Evolutionary conservation across 2,888 invertebrate species (phyloP).

Genomic region (Pandemis cinnamomeana): DNA sequence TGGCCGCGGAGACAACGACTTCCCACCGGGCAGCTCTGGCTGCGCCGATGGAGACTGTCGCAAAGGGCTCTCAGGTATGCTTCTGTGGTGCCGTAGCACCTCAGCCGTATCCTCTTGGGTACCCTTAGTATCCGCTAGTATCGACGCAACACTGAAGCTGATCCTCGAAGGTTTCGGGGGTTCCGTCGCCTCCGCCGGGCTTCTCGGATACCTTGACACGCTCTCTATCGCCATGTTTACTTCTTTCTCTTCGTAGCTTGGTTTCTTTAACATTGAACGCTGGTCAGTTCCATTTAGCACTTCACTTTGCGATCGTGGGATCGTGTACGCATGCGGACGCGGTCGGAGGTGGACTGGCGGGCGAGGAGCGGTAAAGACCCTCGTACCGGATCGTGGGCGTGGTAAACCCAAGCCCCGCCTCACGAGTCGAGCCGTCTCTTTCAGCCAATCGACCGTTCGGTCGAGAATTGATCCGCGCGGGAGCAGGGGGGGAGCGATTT

Average conservation of each 20-base stretch:
- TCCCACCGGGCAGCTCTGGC: conserved; percentile 77
- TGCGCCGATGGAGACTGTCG: conserved; percentile 78
- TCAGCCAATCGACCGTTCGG: conserved; percentile 79
- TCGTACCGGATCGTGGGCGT: conserved; percentile 59
- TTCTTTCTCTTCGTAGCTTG: conserved; percentile 82
- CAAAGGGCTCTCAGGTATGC: conserved; percentile 79
- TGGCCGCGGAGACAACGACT: conserved; percentile 70
- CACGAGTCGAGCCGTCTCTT: conserved; percentile 62
- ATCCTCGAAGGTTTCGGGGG: conserved; percentile 87
- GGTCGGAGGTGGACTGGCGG: conserved; percentile 79
- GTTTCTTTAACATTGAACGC: conserved; percentile 87
- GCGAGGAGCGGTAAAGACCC: conserved; percentile 57
- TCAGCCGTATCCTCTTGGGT: conserved; percentile 79
- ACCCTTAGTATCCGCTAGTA: conserved; percentile 92
- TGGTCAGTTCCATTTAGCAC: conserved; percentile 82
- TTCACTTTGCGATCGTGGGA: conserved; percentile 70
- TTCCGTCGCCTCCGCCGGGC: conserved; percentile 86
- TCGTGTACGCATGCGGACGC: conserved; percentile 83
- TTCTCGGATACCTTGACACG: conserved; percentile 87
- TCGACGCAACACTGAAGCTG: conserved; percentile 95
- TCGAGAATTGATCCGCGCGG: conserved; percentile 79
- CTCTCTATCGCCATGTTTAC: conserved; percentile 89
- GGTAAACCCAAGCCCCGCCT: conserved; percentile 47
- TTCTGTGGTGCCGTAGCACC: conserved; percentile 80
- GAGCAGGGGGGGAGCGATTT: conserved; percentile 79